Percentiles rank a stretch among this genome's conserved stretches.
Evolutionary conservation across 2,888 invertebrate species (phyloP).

Genomic region (Petrophora chlorosata): DNA sequence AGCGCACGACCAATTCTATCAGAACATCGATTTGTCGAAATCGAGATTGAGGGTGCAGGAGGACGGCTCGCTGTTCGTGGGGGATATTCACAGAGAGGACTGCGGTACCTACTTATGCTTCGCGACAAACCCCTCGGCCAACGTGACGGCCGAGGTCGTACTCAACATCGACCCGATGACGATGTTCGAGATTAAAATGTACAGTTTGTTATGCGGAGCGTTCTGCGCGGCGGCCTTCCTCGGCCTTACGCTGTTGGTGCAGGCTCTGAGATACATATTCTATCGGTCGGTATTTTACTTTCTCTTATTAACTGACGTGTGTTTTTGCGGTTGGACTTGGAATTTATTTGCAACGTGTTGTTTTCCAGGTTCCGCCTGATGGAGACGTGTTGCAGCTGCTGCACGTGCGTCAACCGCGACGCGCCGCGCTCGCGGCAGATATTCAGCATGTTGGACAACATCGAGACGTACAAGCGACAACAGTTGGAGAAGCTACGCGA

Average conservation of each 20-base stretch:
- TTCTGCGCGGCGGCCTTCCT: constrained; percentile 92
- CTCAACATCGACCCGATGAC: constrained; percentile 94
- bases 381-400: constrained; percentile 91
- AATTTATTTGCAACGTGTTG: constrained; percentile 13
- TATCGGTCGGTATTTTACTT: constrained; percentile 84
- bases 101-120: constrained; percentile 94
- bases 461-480: constrained; percentile 94
- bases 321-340: background rate
- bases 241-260: constrained; percentile 90
- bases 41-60: constrained; percentile 87
- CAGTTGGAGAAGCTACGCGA: constrained; percentile 94
- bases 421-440: constrained; percentile 93
- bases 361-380: constrained; percentile 87
- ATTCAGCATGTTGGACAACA: constrained; percentile 94
- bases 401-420: constrained; percentile 87
- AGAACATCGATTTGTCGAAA: constrained; percentile 70
- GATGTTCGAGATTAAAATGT: constrained; percentile 92
- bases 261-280: constrained; percentile 88
- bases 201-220: constrained; percentile 92
- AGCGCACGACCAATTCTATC: constrained; percentile 82
- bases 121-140: constrained; percentile 92
- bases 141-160: constrained; percentile 88
- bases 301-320: background rate
- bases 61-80: constrained; percentile 91
- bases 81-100: constrained; percentile 89